Conservation (phyloP, 1,140 invertebrate genomes). For the Lethrus apterus region DNA sequence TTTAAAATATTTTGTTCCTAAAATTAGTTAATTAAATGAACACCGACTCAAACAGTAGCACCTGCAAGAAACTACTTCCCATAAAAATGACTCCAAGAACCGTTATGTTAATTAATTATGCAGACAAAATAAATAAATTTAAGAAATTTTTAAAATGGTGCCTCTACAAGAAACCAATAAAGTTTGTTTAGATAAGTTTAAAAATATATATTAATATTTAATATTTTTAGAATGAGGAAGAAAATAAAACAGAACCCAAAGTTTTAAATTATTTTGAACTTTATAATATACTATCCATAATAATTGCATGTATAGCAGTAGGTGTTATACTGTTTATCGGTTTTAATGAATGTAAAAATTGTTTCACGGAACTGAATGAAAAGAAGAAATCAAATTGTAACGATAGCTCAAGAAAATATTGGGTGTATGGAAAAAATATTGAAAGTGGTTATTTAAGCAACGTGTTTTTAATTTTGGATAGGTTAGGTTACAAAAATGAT, state of each 20-base stretch:
- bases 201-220: no score
- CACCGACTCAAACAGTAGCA: no score
- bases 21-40: no score
- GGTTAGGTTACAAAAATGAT: constrained; percentile 61
- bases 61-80: no score
- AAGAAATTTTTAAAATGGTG: no score
- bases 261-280: neutral
- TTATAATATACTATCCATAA: constrained; percentile 2
- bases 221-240: no score
- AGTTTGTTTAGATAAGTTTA: no score
- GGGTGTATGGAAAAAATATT: constrained; percentile 47
- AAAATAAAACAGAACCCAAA: neutral
- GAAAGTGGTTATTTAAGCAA: constrained; percentile 67
- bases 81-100: no score
- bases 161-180: no score
- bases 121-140: no score
- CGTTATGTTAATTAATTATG: no score
- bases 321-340: constrained; percentile 1
- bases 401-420: constrained; percentile 36
- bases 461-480: constrained; percentile 64
- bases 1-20: no score
- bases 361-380: constrained; percentile 1
- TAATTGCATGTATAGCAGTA: constrained; percentile 1
- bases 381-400: neutral
- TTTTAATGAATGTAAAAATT: constrained; percentile 11